Evolutionary conservation across 2,797 vertebrate species (phyloP).

Genomic region (Cirrhinus mrigala): DNA sequence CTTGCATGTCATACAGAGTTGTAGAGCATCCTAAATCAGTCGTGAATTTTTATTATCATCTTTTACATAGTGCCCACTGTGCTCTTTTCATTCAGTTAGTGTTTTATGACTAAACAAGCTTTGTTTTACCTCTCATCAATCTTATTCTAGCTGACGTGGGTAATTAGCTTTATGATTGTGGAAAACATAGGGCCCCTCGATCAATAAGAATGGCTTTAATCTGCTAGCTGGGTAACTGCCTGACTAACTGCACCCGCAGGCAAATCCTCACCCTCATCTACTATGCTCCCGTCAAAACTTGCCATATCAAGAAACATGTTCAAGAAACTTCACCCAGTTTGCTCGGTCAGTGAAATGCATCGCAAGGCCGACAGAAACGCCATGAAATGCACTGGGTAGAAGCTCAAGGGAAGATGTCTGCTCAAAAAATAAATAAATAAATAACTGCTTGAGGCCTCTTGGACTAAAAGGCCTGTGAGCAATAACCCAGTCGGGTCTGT

Average conservation of each 20-base stretch:
- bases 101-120: background rate
- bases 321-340: background rate
- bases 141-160: background rate
- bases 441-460: background rate
- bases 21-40: background rate
- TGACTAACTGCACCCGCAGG: background rate
- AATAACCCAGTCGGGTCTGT: background rate
- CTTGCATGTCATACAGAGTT: background rate
- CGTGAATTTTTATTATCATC: background rate
- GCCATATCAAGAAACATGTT: background rate
- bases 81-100: background rate
- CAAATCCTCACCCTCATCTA: background rate
- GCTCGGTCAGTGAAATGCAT: background rate
- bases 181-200: background rate
- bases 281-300: conserved; percentile 6
- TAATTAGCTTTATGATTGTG: conserved; percentile 18
- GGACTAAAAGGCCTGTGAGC: background rate
- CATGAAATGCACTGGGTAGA: background rate
- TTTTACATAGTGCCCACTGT: background rate
- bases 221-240: background rate
- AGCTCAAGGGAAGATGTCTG: conserved; percentile 8
- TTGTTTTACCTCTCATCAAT: conserved; percentile 13
- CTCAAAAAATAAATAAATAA: background rate
- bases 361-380: background rate
- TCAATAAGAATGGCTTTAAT: conserved; percentile 18